Conservation (phyloP, 2,113 vertebrate genomes). For the Pteruthius melanotis region DNA sequence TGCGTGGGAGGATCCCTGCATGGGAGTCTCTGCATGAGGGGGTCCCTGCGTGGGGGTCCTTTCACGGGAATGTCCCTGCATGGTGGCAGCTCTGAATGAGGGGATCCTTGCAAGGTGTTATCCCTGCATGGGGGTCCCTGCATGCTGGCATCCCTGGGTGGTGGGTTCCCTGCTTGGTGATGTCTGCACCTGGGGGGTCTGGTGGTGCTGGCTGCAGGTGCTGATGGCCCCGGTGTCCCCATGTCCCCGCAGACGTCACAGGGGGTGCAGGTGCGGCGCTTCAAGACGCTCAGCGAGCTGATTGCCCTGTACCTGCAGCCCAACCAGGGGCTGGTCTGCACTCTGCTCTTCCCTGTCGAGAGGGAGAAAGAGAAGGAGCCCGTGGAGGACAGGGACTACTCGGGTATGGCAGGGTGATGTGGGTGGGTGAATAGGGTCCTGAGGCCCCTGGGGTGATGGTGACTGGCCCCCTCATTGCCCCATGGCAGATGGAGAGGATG, state of each 20-base stretch:
- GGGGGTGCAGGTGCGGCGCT: slow-evolving; percentile 91
- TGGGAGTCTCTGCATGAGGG: background rate
- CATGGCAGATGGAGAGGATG: slow-evolving; percentile 89
- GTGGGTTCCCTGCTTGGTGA: background rate
- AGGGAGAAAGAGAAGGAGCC: slow-evolving; percentile 82
- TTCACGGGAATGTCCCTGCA: background rate
- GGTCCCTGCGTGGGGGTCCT: background rate
- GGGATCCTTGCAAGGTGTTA: background rate
- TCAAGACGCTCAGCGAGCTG: slow-evolving; percentile 88
- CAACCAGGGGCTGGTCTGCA: slow-evolving; percentile 93
- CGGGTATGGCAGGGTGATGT: slow-evolving; percentile 69
- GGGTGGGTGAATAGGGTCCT: background rate
- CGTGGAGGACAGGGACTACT: slow-evolving; percentile 86
- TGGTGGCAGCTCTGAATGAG: background rate
- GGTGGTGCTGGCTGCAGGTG: background rate
- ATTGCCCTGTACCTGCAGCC: slow-evolving; percentile 91
- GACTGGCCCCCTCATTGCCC: background rate
- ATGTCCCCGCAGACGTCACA: slow-evolving; percentile 82
- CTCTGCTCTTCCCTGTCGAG: slow-evolving; percentile 88
- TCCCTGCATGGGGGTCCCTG: background rate
- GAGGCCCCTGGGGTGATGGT: accelerated
- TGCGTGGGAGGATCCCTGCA: background rate
- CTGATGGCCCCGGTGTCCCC: background rate
- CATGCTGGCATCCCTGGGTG: background rate
- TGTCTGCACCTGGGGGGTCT: background rate